Base-by-base conservation (phyloP, 1,140 invertebrate species). In the Drosophila parabipectinata region DNA sequence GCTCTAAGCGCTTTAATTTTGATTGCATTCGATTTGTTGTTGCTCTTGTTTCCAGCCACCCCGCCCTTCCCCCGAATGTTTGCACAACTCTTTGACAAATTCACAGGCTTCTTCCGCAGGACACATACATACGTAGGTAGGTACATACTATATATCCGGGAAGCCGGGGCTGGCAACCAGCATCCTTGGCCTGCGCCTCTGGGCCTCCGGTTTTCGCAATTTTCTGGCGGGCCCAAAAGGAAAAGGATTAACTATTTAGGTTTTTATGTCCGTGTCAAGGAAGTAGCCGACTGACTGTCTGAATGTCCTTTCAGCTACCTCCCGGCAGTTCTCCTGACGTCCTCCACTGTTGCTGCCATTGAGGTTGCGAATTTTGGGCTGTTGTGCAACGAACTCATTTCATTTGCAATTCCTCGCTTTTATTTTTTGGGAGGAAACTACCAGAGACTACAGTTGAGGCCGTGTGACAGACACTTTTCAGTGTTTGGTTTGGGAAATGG, bases 1-100 rank as follows among this genome's bases (percentile, higher is more conserved):
- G 83, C 76, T 88, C 85, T 75, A 88, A 88, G 84, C 83, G 83
- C 83, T 88, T 88, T 89, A 88, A 83, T 89, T 88, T 88, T 89
- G 83, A 88, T 88, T 88, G 79, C 84, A 83, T 83, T 89, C 83
- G 83, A 87, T 87, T 87, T 85, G 83, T 87, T 84, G 72, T 56
- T 79, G 74, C 51, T 80, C 56, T 66, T 59, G 62, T 60, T 56
- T 71, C 34, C 60, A 48, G 18, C 44, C 14, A 15, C 39, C 12
- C 44, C 15, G 12, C 55, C 64, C 56, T 59, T 59, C 32, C 57
- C 63, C 41, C 59, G 56, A 57, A 67, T 77, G 58, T 79, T 72
- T 83, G 83, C 83, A 77, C 79, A 83, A 77, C 79, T 88, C 83
- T 89, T 88, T 88, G 84, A 83, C 83, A 89, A 83, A 88, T 88